Evolutionary conservation across 2,113 vertebrate species (phyloP).

Genomic region (Podarcis muralis): DNA sequence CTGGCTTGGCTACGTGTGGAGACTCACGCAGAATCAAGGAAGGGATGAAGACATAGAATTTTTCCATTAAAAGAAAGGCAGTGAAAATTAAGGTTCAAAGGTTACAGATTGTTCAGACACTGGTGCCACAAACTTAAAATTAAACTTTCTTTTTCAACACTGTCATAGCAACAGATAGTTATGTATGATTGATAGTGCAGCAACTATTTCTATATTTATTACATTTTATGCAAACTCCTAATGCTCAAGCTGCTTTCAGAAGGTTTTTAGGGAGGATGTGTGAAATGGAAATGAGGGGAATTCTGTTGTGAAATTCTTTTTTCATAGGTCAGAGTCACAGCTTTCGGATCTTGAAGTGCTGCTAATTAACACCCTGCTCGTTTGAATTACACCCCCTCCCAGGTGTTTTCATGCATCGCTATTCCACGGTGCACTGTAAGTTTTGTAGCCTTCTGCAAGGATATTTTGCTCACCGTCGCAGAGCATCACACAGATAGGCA

Average conservation of each 20-base stretch:
- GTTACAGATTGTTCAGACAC: not conserved
- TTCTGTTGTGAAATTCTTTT: not conserved
- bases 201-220: not conserved
- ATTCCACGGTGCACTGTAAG: not conserved
- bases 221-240: not conserved
- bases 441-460: not conserved
- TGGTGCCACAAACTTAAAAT: not conserved
- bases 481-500: not conserved
- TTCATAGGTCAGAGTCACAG: not conserved
- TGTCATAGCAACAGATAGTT: not conserved
- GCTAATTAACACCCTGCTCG: not conserved
- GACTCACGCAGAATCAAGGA: not conserved
- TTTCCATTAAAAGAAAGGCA: not conserved
- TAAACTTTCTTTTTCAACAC: not conserved
- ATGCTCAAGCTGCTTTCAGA: not conserved
- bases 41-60: not conserved
- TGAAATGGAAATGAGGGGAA: slow-evolving; percentile 11
- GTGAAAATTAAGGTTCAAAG: not conserved
- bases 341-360: not conserved
- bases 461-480: not conserved
- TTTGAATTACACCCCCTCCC: not conserved
- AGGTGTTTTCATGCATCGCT: not conserved
- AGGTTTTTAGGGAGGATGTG: not conserved
- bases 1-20: not conserved
- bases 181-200: not conserved